These are phyloP conservation scores for Emydocephalus ijimae DNA, from an alignment of 2,113 vertebrate species.

Conservation along the genomic window DNA sequence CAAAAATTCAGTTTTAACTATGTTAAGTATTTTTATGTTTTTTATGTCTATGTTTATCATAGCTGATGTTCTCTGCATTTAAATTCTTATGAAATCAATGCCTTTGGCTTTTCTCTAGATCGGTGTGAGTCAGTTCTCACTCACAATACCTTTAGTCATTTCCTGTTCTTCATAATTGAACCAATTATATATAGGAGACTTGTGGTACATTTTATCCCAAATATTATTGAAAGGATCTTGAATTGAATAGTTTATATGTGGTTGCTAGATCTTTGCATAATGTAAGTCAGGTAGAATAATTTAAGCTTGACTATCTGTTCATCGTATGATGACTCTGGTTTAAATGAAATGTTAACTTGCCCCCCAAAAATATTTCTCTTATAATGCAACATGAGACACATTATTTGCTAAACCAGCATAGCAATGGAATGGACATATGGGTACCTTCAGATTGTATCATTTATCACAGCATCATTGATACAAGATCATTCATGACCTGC, in stretches of 20 bases:
- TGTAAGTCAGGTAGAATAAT: neutral
- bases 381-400: neutral
- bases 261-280: neutral
- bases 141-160: neutral
- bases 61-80: neutral
- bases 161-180: neutral
- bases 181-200: neutral
- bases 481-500: neutral
- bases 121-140: neutral
- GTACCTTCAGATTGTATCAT: neutral
- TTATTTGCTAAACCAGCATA: neutral
- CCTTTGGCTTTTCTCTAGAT: neutral
- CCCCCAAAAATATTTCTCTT: neutral
- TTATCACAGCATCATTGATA: neutral
- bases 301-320: neutral
- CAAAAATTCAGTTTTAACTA: conserved; percentile 20
- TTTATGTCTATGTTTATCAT: neutral
- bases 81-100: neutral
- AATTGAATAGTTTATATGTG: neutral
- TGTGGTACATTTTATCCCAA: neutral
- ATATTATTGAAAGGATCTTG: neutral
- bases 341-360: neutral
- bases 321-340: neutral
- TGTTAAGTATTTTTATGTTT: neutral
- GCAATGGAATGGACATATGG: neutral